phyloP scores from a whole-genome alignment of 2,797 vertebrate species.

The Phyllotis vaccarum region DNA sequence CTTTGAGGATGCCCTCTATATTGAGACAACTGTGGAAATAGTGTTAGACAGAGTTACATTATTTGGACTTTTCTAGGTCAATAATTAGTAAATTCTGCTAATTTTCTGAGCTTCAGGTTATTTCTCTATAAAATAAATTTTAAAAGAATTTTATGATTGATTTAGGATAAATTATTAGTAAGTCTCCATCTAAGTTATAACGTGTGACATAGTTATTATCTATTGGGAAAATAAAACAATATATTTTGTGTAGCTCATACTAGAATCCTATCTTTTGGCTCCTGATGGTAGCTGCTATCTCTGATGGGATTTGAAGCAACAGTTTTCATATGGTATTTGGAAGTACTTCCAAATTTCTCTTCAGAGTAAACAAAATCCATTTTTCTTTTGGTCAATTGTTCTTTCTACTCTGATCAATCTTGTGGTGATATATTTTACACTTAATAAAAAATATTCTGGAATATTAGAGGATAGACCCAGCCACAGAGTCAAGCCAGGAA shows the following conservation, averaged over 20 bases:
- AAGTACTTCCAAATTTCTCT: not conserved
- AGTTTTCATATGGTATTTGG: not conserved
- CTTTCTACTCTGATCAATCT: not conserved
- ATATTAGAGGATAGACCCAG: no score
- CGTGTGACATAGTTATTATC: constrained; percentile 24
- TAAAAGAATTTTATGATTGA: not conserved
- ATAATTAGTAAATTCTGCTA: not conserved
- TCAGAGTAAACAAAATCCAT: constrained; percentile 3
- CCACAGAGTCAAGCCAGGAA: no score
- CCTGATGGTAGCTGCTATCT: not conserved
- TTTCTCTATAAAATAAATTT: constrained; percentile 30
- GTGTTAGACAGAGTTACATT: not conserved
- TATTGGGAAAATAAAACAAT: constrained; percentile 9
- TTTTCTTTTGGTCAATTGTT: not conserved
- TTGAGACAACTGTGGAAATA: constrained; percentile 38
- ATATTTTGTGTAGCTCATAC: not conserved
- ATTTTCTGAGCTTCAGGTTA: not conserved
- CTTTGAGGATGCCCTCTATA: constrained; percentile 26
- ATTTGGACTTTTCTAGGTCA: not conserved
- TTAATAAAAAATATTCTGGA: no score
- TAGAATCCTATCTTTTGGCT: not conserved
- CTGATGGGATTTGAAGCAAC: not conserved
- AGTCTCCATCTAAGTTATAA: not conserved
- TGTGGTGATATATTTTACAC: no score
- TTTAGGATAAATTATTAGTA: constrained; percentile 15